Evolutionary conservation across 2,888 invertebrate species (phyloP).

Genomic region (Cosmorhoe ocellata): DNA sequence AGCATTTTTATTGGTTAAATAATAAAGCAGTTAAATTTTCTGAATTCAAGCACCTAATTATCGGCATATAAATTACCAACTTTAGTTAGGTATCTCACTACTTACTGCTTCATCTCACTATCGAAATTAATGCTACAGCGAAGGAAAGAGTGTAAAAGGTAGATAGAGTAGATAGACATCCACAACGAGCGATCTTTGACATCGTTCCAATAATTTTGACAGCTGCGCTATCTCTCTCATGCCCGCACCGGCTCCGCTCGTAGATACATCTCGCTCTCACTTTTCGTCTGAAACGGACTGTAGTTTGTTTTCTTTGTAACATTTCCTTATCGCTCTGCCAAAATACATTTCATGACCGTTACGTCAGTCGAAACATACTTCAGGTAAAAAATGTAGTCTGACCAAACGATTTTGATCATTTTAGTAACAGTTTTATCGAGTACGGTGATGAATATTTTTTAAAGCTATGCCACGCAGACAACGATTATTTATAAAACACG

Average conservation of each 20-base stretch:
- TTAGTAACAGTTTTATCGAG: constrained; percentile 9
- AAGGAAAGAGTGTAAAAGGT: constrained; percentile 51
- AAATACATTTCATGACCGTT: constrained; percentile 81
- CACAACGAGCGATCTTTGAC: constrained; percentile 69
- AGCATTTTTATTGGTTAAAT: background rate
- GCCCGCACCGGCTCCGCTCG: constrained; percentile 35
- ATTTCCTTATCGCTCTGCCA: constrained; percentile 82
- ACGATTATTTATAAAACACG: constrained; percentile 51
- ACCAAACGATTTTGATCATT: constrained; percentile 53
- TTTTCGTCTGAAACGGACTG: constrained; percentile 73
- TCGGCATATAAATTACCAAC: no score
- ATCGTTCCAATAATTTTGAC: constrained; percentile 77
- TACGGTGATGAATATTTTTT: constrained; percentile 3
- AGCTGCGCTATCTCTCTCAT: constrained; percentile 53
- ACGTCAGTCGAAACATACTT: constrained; percentile 76
- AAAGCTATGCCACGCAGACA: constrained; percentile 19
- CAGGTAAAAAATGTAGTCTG: constrained; percentile 70
- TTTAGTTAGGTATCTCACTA: no score
- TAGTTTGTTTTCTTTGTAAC: constrained; percentile 82
- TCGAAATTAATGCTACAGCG: constrained; percentile 5
- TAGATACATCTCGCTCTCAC: constrained; percentile 52
- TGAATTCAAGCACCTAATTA: no score
- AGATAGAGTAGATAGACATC: constrained; percentile 54
- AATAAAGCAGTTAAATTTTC: no score
- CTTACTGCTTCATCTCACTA: background rate